Evolutionary conservation across 2,113 vertebrate genomes (phyloP), one percentile per base, ranked within the genome.

Genomic region (Egretta garzetta): DNA sequence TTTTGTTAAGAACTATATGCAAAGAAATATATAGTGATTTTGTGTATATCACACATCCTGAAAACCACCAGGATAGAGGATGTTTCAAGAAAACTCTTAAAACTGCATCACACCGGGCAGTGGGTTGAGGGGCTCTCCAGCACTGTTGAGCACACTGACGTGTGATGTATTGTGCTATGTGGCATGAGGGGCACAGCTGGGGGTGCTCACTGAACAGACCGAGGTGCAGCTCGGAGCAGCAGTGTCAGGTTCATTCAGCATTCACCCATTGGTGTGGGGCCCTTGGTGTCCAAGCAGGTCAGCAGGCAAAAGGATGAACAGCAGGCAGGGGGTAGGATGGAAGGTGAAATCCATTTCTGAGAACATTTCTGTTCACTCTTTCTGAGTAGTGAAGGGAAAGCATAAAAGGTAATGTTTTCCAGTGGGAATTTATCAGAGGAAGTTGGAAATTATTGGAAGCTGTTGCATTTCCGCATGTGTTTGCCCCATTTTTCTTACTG

Each of bases 181-280:
- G 41, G 11, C 37, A 1, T 7, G 7, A 24, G 68, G 21, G 62
- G 21, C 35, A 30, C 33, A 30, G 17, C 8, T 7, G 17, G 12
- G 19, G 16, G 21, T 71, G 24, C 30, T 59, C 20, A 13, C 33
- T 24, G 41, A 43, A 24, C 21, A 19, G 45, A 35, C 20, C 3
- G 6, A 3, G 11, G 32, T 58, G 52, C 45, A 83, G 59, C 22
- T 6, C n/a, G 59, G 72, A 74, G 18, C 43, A 70, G 41, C 86
- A 50, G 28, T 23, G 41, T 35, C 55, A 26, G 32, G 14, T 37
- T 90, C 84, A 62, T 50, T 45, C 67, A 56, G 62, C 0, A 0
- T 30, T 74, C 62, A 27, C 28, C 24, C 19, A 0, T 4, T 18
- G 4, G 10, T 37, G 19, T 49, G 50, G 12, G 27, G 6, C 53